Evolutionary conservation across 2,888 invertebrate species (phyloP), one percentile per base, ranked within the genome.

Genomic region (Allophyes oxyacanthae): DNA sequence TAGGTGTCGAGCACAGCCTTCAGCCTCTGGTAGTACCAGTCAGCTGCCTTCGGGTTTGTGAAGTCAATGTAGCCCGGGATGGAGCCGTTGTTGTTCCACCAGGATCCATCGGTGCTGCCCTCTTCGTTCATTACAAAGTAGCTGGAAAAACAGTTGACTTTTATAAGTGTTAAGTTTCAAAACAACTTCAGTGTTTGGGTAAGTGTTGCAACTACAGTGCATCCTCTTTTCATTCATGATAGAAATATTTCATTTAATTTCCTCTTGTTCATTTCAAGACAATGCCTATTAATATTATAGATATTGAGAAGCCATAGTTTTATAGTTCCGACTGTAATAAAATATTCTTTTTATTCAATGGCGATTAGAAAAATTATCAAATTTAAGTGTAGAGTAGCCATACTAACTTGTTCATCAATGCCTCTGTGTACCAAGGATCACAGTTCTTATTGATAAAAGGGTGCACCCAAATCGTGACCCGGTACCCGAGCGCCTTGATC

Each of bases 401-500:
- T 46, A 78, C 87, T 83, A 91, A 96, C 85, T 95, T 95, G 62
- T 93, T 94, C 0, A 89, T 76, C 36, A 94, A 82, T 7, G 96
- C 96, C 26, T 95, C 91, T 0, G 94, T 79, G 66, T 95, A 96
- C 75, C 94, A 95, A 0, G 95, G 94, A 3, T 94, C 92, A 76
- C 97, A 98, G 51, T 95, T 95, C 52, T 91, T 93, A 79, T 98
- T 97, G 13, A 98, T 96, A 77, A 98, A 98, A 0, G 98, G 98
- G 94, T 98, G 98, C 11, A 96, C 95, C 98, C 98, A 98, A 1
- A 98, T 89, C 0, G 97, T 97, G 0, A 97, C 96, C 0, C 97
- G 95, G 81, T 96, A 97, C 0, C 96, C 96, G 71, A 95, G 81
- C 0, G 82, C 82, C 74, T 96, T 96, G 0, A 98, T 83, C 20